These are phyloP conservation scores for Leucosticte australis DNA, from an alignment of 2,113 vertebrate species.

Conservation along the genomic window DNA sequence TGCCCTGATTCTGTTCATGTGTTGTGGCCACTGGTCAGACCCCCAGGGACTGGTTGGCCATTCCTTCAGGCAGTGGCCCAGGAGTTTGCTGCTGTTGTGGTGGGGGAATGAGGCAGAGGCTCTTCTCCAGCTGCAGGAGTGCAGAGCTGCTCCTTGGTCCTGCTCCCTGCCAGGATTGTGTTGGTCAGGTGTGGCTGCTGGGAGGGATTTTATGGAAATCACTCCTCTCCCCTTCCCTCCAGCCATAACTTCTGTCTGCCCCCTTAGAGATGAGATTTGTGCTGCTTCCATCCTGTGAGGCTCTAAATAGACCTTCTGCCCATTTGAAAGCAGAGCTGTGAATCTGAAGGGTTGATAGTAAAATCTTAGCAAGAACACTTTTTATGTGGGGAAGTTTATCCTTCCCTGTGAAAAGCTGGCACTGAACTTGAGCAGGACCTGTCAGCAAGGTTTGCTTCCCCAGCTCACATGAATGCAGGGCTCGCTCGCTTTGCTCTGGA, in stretches of 20 bases:
- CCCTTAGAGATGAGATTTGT: neutral
- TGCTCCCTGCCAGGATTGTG: neutral
- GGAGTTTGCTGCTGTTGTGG: neutral
- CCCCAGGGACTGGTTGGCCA: neutral
- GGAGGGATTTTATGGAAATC: neutral
- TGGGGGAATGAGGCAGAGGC: neutral
- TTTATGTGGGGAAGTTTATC: neutral
- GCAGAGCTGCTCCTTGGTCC: neutral
- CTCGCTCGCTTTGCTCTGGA: neutral
- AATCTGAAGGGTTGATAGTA: too few relatives aligned
- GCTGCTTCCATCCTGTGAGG: neutral
- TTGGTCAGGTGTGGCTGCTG: neutral
- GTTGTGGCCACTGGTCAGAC: neutral
- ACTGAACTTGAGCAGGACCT: neutral
- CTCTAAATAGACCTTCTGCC: neutral
- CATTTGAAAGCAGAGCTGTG: neutral
- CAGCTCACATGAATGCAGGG: neutral
- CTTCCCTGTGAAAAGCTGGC: neutral
- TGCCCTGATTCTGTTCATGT: fast-evolving
- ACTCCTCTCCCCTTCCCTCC: neutral
- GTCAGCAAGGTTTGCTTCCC: neutral
- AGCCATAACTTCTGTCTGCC: neutral
- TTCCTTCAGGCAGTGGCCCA: neutral
- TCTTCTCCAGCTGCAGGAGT: neutral
- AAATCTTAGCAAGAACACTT: neutral